Percentiles rank a stretch among this genome's conserved stretches.
Conservation (phyloP, 2,113 vertebrate genomes). For the Podilymbus podiceps region DNA sequence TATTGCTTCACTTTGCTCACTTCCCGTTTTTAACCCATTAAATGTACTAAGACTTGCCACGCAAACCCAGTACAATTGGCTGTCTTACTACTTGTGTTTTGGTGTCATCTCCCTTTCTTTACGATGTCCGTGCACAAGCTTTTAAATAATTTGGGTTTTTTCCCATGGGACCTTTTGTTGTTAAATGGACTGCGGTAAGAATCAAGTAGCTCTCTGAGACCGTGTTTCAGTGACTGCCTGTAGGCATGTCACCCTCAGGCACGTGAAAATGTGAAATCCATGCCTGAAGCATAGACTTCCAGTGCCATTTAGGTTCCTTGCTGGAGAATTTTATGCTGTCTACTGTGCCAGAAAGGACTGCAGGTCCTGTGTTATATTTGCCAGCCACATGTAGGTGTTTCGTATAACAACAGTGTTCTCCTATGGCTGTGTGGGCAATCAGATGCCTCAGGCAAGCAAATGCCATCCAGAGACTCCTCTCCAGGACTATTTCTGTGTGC, state of each 20-base stretch:
- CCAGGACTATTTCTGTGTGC: not conserved
- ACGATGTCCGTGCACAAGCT: not conserved
- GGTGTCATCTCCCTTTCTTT: not conserved
- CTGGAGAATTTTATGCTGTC: not conserved
- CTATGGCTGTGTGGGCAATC: not conserved
- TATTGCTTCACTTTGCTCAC: not conserved
- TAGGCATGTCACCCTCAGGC: not conserved
- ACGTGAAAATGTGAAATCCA: not conserved
- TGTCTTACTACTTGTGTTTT: not conserved
- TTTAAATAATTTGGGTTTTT: not conserved
- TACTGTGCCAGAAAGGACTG: not conserved
- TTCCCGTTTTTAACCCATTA: not conserved
- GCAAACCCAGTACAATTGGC: not conserved
- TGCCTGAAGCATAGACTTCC: not conserved
- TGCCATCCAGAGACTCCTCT: not conserved
- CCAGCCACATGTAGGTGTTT: not conserved
- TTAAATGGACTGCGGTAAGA: not conserved
- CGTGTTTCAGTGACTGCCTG: not conserved
- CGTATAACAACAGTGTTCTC: not conserved
- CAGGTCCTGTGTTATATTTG: not conserved
- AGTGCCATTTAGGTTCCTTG: not conserved
- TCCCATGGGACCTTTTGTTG: not conserved
- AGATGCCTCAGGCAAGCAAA: not conserved
- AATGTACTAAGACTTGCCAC: not conserved
- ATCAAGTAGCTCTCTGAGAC: not conserved